Conservation (phyloP, 2,797 vertebrate genomes). For the Sebastes iracundus region DNA sequence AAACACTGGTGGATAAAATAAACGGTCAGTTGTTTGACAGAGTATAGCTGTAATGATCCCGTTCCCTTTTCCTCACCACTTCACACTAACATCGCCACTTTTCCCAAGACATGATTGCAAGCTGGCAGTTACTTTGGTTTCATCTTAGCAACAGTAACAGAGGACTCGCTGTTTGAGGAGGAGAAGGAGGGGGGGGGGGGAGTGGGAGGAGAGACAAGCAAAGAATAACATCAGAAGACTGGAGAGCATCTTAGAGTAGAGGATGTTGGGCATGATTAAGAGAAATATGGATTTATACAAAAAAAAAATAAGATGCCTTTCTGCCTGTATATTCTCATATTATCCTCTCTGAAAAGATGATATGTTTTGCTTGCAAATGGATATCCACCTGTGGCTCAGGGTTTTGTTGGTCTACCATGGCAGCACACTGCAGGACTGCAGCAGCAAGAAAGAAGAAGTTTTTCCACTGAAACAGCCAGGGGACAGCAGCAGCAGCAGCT, state of each 20-base stretch:
- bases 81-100: constrained; percentile 20
- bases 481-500: background rate
- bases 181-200: constrained; percentile 18
- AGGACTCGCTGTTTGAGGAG: constrained; percentile 40
- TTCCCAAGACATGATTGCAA: constrained; percentile 54
- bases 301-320: background rate
- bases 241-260: background rate
- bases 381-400: constrained; percentile 6
- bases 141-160: constrained; percentile 79
- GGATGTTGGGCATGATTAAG: background rate
- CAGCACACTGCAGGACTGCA: constrained; percentile 1
- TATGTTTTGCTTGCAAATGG: constrained; percentile 20
- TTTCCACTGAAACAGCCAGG: constrained; percentile 10
- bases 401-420: constrained; percentile 7
- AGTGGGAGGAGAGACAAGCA: constrained; percentile 37
- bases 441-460: background rate
- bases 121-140: constrained; percentile 74
- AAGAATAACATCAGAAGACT: constrained; percentile 17
- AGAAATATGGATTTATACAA: background rate
- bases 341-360: background rate
- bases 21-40: background rate
- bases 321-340: background rate
- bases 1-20: background rate
- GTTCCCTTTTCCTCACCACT: constrained; percentile 13
- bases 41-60: background rate